Evolutionary conservation across 2,797 vertebrate species (phyloP), one percentile per base, ranked within the genome.

Genomic region (Tokudaia tokunoshimensis): DNA sequence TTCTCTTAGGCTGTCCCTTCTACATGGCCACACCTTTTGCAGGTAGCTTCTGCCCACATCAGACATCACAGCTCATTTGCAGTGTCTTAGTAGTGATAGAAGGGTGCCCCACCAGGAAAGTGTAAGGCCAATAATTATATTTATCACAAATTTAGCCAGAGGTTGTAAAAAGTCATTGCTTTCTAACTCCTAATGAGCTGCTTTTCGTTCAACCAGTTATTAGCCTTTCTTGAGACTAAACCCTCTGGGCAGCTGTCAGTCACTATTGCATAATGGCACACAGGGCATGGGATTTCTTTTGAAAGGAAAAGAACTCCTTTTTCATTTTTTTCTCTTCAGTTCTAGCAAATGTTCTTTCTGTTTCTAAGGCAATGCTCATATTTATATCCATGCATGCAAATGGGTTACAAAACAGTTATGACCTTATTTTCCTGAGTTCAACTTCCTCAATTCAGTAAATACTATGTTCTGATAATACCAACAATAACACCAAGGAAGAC

Each of bases 91-190:
- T 85, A 80, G 93, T 83, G 93, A 96, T 93, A 92, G 76, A 92
- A 93, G n/a, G 76, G 52, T 89, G 85, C 5, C 81, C 78, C 50
- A 26, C 78, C 75, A 92, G 85, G 92, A 95, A 96, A 94, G 80
- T 44, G 1, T 83, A 94, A 90, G 92, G 88, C 80, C 84, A 86
- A 41, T 94, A 85, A 96, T 93, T 61, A 76, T 94, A 92, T 92
- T 97, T 96, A 92, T 96, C 93, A 94, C 67, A 92, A 75, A 89
- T 93, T 94, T 96, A 93, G 94, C 95, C 95, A 61, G 92, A 96
- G 95, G 96, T 83, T 86, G 92, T 89, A 65, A 91, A 95, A 96
- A 94, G 92, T 89, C 92, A 94, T 92, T 92, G 92, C 92, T 95
- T 97, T 95, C 76, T 96, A 85, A 85, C 78, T 89, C 85, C 89